Base-by-base conservation (phyloP, 2,888 invertebrate species). In the Perdita meconis region DNA sequence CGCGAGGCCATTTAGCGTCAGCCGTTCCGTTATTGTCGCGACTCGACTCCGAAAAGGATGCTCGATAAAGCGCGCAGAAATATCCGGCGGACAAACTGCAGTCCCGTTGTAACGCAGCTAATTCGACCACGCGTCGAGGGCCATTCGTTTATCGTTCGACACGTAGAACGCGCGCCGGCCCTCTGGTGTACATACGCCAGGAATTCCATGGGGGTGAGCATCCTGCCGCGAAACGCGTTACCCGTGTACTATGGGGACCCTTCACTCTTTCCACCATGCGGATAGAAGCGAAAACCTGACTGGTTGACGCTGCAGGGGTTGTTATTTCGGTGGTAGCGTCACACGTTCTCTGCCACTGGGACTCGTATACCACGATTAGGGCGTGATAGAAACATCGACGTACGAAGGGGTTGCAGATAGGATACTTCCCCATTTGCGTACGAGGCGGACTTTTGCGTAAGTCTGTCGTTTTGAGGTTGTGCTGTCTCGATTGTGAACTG, bases 141-240 rank as follows among this genome's bases (percentile, higher is more conserved):
- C 68, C 73, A 72, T 57, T 67, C 75, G 81, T 81, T 84, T 78
- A 81, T 75, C 78, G 82, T 81, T 71, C 73, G 82, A 72, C 72
- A 42, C 65, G 61, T 56, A 40, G 73, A 76, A 60, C 72, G 68
- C 42, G 26, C 40, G 50, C 51, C 16, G 36, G 22, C n/a, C 8
- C 26, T 34, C n/a, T 50, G 63, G 55, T 13, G 68, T 24, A 30
- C 50, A 36, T 24, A 30, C 50, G 38, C 36, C 44, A 40, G 47
- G 40, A 67, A 66, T 80, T 77, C 68, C 44, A 69, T 65, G 78
- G 71, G 55, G 34, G 3, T 19, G 34, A 6, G 44, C 16, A 40
- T 44, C 57, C 42, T 34, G 40, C 53, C 24, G 57, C 34, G 70
- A 38, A 64, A 53, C 56, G 61, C 44, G 34, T 51, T 22, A 44